phyloP scores from a whole-genome alignment of 2,797 vertebrate genomes.

The Tragelaphus eurycerus region DNA sequence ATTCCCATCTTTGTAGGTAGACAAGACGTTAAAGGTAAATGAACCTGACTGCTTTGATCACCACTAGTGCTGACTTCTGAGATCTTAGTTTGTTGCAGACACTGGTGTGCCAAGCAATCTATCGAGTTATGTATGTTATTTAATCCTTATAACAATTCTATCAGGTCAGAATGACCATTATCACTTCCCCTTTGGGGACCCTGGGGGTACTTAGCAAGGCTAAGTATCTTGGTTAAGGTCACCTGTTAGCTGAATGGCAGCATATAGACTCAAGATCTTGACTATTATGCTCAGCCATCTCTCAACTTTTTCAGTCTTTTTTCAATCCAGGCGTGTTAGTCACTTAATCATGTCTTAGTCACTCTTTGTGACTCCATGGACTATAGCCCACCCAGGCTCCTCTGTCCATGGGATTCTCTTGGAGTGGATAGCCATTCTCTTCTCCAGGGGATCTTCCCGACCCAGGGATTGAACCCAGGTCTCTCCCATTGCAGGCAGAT shows the following conservation, averaged over 20 bases:
- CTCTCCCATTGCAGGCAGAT: neutral
- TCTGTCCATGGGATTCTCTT: neutral
- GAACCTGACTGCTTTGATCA: neutral
- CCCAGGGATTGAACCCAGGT: neutral
- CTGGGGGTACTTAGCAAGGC: neutral
- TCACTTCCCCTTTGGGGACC: neutral
- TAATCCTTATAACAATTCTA: neutral
- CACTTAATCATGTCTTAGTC: neutral
- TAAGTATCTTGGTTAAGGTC: neutral
- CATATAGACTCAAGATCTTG: neutral
- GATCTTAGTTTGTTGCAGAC: neutral
- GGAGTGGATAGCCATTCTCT: neutral
- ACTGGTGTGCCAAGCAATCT: neutral
- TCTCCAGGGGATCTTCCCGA: neutral
- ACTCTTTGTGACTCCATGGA: neutral
- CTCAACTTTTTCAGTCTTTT: neutral
- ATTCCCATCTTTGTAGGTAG: neutral
- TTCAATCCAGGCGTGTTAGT: neutral
- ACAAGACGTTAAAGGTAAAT: neutral
- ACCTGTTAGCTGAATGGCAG: neutral
- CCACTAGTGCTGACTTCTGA: neutral
- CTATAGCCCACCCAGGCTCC: neutral
- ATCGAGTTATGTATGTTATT: neutral
- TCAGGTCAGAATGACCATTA: neutral
- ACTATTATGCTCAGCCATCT: neutral